A percentile compares a stretch with the other conserved stretches of the same genome.
Evolutionary conservation across 2,888 invertebrate genomes (phyloP).

Genomic region (Eupithecia dodoneata): DNA sequence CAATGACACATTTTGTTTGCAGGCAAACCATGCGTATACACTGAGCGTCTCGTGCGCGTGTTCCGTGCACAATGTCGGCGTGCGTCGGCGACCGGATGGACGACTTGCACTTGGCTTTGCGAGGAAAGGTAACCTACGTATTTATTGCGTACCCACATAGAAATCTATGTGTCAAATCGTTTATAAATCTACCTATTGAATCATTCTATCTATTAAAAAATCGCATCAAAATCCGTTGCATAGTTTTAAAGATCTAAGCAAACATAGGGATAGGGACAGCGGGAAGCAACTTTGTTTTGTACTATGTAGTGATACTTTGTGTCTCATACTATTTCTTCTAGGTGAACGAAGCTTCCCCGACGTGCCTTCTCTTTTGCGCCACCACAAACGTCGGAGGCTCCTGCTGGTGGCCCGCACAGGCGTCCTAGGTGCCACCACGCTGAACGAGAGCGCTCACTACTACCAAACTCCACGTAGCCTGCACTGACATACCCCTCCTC

Average conservation of each 20-base stretch:
- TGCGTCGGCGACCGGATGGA: constrained; percentile 80
- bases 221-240: no score
- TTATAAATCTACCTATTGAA: no score
- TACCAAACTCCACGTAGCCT: constrained; percentile 74
- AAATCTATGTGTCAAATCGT: no score
- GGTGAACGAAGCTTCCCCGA: constrained; percentile 79
- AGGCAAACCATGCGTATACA: constrained; percentile 81
- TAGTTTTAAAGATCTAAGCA: no score
- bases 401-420: constrained; percentile 80
- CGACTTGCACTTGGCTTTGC: constrained; percentile 83
- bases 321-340: neutral
- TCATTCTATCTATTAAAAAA: no score
- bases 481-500: constrained; percentile 49
- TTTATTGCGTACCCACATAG: no score
- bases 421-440: constrained; percentile 78
- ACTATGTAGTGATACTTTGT: no score
- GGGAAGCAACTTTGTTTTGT: no score
- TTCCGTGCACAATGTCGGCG: constrained; percentile 83
- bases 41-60: constrained; percentile 81
- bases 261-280: no score
- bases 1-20: constrained; percentile 36
- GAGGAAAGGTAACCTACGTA: constrained; percentile 61
- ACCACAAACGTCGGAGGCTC: constrained; percentile 81
- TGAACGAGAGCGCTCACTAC: constrained; percentile 75
- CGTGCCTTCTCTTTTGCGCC: constrained; percentile 80